These are phyloP conservation scores for Atta cephalotes DNA, from an alignment of 1,140 invertebrate genomes.

Conservation along the genomic window DNA sequence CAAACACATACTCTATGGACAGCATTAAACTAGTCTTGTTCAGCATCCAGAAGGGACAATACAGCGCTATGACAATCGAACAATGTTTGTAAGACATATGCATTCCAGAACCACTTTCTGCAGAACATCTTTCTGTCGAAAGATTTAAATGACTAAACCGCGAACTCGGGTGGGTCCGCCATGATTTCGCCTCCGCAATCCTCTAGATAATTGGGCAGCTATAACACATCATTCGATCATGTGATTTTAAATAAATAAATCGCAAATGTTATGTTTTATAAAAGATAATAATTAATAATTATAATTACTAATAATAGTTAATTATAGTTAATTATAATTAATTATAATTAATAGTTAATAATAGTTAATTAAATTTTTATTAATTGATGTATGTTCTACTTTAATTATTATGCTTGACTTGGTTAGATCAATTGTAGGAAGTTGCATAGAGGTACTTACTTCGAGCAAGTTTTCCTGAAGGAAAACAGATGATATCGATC, in stretches of 20 bases:
- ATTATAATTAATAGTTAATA: too few species aligned
- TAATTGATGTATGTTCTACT: conserved; percentile 84
- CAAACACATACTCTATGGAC: conserved; percentile 92
- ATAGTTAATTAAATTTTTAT: neutral
- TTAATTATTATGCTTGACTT: conserved; percentile 91
- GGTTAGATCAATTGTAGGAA: conserved; percentile 90
- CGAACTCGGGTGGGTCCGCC: conserved; percentile 89
- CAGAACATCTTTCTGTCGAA: conserved; percentile 88
- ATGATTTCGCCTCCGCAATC: conserved; percentile 92
- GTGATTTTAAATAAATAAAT: conserved; percentile 33
- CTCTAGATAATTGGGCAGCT: conserved; percentile 94
- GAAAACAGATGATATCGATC: conserved; percentile 89
- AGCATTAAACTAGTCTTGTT: conserved; percentile 97
- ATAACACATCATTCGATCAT: conserved; percentile 55
- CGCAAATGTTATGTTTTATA: neutral
- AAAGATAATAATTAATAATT: neutral
- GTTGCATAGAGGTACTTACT: conserved; percentile 87
- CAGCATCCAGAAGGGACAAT: conserved; percentile 99
- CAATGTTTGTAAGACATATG: conserved; percentile 90
- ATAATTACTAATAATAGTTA: too few species aligned
- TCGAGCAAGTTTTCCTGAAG: conserved; percentile 87
- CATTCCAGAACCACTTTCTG: conserved; percentile 91
- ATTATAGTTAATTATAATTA: too few species aligned
- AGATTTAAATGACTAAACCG: conserved; percentile 94
- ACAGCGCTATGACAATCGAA: conserved; percentile 92